These are phyloP conservation scores for Salminus brasiliensis DNA, from an alignment of 2,113 vertebrate species.

Conservation along the genomic window DNA sequence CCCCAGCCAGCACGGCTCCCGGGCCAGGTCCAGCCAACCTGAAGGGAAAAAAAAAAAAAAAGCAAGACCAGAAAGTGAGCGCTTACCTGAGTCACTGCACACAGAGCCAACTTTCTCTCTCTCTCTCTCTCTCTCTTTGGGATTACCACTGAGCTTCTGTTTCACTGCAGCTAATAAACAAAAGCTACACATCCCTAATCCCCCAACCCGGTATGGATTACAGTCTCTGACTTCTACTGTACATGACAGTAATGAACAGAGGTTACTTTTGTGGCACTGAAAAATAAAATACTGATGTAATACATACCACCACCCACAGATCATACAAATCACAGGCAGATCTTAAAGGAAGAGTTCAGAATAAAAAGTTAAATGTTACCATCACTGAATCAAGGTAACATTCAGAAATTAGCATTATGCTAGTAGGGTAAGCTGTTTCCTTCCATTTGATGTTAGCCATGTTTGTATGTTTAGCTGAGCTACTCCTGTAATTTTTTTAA, in stretches of 20 bases:
- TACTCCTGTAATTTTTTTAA: not conserved
- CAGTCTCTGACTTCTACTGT: conserved; percentile 35
- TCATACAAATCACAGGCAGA: not conserved
- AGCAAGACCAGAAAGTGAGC: not conserved
- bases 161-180: conserved; percentile 42
- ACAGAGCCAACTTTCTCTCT: conserved; percentile 13
- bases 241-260: conserved; percentile 40
- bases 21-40: conserved; percentile 89
- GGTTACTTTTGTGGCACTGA: conserved; percentile 29
- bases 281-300: conserved; percentile 8
- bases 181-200: conserved; percentile 40
- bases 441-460: not conserved
- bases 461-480: not conserved
- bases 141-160: conserved; percentile 34
- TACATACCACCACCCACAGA: not conserved
- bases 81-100: not conserved
- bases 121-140: conserved; percentile 18
- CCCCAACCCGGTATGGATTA: conserved; percentile 36
- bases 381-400: not conserved
- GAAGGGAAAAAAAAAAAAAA: conserved; percentile 68
- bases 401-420: not conserved
- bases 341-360: not conserved
- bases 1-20: conserved; percentile 90
- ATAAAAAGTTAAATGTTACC: not conserved
- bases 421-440: too few relatives aligned